Conservation (phyloP, 2,888 invertebrate species). For the Chrysina gloriosa region DNA sequence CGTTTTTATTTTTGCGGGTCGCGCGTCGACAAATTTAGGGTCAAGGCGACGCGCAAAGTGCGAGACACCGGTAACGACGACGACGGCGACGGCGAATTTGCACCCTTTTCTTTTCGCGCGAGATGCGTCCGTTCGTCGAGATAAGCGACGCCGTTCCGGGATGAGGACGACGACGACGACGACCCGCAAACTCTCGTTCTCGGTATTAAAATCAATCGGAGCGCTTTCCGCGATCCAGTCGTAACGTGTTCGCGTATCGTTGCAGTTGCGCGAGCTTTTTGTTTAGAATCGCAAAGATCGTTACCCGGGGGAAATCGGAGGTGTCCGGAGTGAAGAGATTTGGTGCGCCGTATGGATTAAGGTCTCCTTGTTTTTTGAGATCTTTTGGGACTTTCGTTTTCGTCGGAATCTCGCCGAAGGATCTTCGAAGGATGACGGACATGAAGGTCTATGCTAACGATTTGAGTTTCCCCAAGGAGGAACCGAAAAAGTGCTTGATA, state of each 20-base stretch:
- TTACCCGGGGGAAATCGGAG: too few relatives aligned
- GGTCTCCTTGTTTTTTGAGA: too few relatives aligned
- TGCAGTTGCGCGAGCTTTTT: slow-evolving; percentile 4
- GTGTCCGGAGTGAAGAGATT: too few relatives aligned
- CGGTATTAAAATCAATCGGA: slow-evolving; percentile 33
- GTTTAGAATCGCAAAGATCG: too few relatives aligned
- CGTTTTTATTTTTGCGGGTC: slow-evolving; percentile 24
- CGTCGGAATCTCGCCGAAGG: too few relatives aligned
- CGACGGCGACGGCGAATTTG: slow-evolving; percentile 9
- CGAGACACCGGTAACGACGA: too few relatives aligned
- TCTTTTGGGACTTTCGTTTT: too few relatives aligned
- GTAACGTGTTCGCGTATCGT: too few relatives aligned
- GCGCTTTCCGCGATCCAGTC: slow-evolving; percentile 14
- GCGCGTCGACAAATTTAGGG: slow-evolving; percentile 30
- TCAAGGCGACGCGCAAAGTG: slow-evolving; percentile 17
- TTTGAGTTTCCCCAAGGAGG: slow-evolving; percentile 62
- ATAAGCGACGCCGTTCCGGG: neutral
- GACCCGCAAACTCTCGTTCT: neutral
- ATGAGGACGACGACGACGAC: too few relatives aligned
- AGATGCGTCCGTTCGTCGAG: neutral
- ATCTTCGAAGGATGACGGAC: slow-evolving; percentile 45
- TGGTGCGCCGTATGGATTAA: too few relatives aligned
- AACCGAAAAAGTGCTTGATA: slow-evolving; percentile 61
- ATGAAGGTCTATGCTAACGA: slow-evolving; percentile 57
- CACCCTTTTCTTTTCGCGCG: slow-evolving; percentile 19